phyloP scores from a whole-genome alignment of 2,888 invertebrate species.

The Liopterus haemorrhoidalis region DNA sequence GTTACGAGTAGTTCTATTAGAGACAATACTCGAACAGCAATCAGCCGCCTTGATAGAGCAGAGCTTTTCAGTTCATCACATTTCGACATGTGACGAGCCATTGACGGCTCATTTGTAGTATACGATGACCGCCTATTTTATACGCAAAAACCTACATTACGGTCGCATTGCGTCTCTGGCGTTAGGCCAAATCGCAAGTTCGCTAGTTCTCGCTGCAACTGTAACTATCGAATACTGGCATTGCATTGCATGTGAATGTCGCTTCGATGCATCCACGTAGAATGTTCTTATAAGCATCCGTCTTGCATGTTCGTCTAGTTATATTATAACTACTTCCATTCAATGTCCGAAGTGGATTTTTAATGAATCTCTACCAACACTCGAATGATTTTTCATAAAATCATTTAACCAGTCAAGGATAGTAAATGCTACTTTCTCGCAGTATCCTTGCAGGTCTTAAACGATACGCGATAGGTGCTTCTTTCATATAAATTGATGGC shows the following conservation, averaged over 20 bases:
- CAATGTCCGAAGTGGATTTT: slow-evolving; percentile 20
- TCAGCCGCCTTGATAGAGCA: too few relatives aligned
- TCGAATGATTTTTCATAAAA: too few relatives aligned
- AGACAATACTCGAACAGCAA: too few relatives aligned
- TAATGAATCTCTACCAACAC: slow-evolving; percentile 15
- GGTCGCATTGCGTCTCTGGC: slow-evolving; percentile 45
- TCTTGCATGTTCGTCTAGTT: too few relatives aligned
- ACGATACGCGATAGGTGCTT: too few relatives aligned
- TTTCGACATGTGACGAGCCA: too few relatives aligned
- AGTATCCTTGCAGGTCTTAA: too few relatives aligned
- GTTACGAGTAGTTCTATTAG: too few relatives aligned
- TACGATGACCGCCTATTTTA: neutral
- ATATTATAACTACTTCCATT: too few relatives aligned
- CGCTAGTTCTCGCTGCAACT: neutral
- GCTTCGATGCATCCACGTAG: slow-evolving; percentile 11
- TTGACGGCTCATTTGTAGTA: neutral
- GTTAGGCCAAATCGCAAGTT: slow-evolving; percentile 35
- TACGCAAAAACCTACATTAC: slow-evolving; percentile 18
- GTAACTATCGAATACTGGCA: slow-evolving; percentile 9
- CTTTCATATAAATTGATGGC: too few relatives aligned
- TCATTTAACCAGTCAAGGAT: too few relatives aligned
- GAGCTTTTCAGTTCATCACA: neutral
- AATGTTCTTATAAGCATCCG: slow-evolving; percentile 11
- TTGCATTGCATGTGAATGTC: slow-evolving; percentile 8
- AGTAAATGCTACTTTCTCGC: too few relatives aligned